A percentile compares a stretch with the other conserved stretches of the same genome.
Evolutionary conservation across 2,113 vertebrate species (phyloP).

Genomic region (Ariopsis seemanni): DNA sequence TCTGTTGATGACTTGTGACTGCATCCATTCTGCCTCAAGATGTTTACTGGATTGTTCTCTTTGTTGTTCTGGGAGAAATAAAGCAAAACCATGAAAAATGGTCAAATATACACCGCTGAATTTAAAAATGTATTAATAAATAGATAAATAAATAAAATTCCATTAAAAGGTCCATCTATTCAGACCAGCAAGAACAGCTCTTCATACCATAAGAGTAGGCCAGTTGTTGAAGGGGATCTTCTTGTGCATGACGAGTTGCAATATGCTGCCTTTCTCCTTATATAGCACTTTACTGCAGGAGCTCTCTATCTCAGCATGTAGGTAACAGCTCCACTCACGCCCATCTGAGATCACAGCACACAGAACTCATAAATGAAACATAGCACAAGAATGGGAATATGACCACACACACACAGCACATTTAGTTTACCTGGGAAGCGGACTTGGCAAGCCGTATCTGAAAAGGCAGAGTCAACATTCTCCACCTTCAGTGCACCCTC

Average conservation of each 20-base stretch:
- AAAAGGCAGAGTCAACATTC: constrained; percentile 82
- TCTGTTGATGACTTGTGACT: constrained; percentile 59
- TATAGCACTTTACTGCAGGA: constrained; percentile 88
- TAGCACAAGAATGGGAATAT: neutral
- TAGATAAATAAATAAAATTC: too few species aligned
- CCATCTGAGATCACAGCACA: constrained; percentile 73
- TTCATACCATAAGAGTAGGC: constrained; percentile 84
- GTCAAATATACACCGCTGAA: neutral
- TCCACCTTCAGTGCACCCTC: constrained; percentile 75
- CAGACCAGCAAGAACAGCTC: neutral
- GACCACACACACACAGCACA: neutral
- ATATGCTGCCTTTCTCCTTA: constrained; percentile 85
- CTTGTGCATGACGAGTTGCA: constrained; percentile 89
- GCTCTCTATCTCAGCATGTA: constrained; percentile 91
- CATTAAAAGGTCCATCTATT: neutral
- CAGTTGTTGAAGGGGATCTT: constrained; percentile 93
- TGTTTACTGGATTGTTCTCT: constrained; percentile 70
- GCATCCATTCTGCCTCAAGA: constrained; percentile 75
- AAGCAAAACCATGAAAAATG: constrained; percentile 6
- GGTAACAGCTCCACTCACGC: constrained; percentile 88
- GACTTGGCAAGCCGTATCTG: constrained; percentile 84
- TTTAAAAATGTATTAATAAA: neutral
- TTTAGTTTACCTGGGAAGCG: constrained; percentile 81
- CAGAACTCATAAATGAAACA: neutral
- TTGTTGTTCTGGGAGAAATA: constrained; percentile 78